These are phyloP conservation scores for Erebia epiphron DNA, from an alignment of 2,888 invertebrate species.

Conservation along the genomic window DNA sequence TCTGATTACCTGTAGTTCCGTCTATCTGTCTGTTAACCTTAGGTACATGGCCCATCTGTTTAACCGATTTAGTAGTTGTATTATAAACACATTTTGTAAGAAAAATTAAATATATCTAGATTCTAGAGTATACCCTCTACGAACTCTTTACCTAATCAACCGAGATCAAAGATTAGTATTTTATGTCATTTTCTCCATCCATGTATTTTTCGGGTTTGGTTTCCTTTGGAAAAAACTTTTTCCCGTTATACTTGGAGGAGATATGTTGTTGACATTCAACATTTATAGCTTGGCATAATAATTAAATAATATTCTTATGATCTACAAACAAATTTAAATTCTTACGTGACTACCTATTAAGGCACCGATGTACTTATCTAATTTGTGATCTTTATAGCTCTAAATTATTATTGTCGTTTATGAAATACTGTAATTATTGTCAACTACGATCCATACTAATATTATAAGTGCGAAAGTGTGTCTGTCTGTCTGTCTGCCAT, in stretches of 20 bases:
- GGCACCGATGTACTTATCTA: conserved; percentile 19
- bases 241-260: neutral
- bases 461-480: no score
- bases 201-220: neutral
- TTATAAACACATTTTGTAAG: no score
- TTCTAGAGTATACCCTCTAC: neutral
- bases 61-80: no score
- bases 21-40: no score
- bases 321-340: neutral
- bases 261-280: conserved; percentile 18
- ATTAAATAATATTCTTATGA: neutral
- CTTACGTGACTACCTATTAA: conserved; percentile 28
- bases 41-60: no score
- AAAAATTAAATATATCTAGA: no score
- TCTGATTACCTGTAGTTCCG: no score
- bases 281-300: neutral
- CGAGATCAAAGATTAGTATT: neutral
- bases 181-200: neutral
- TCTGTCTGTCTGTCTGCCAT: no score
- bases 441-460: no score
- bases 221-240: neutral
- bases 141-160: neutral
- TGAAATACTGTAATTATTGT: conserved; percentile 12
- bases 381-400: neutral
- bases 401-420: conserved; percentile 12